phyloP scores from a whole-genome alignment of 92 coral and sea anemone genomes.

The Zoanthus solanderi region DNA sequence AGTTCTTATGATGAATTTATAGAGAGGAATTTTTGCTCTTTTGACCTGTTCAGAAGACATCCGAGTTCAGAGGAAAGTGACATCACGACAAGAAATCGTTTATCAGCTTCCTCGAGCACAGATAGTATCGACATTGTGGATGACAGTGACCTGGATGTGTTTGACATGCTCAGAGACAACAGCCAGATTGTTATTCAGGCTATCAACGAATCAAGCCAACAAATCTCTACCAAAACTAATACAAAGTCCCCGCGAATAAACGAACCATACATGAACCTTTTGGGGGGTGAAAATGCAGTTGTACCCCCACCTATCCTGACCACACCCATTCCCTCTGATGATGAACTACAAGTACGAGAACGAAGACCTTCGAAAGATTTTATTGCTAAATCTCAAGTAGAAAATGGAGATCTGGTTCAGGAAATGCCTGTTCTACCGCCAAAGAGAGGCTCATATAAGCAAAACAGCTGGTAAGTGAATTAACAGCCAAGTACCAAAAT shows the following conservation, averaged over 20 bases:
- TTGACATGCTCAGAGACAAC: slow-evolving; percentile 89
- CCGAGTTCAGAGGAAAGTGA: slow-evolving; percentile 35
- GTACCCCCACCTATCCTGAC: slow-evolving; percentile 96
- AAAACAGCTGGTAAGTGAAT: slow-evolving; percentile 35
- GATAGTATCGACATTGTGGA: slow-evolving; percentile 58
- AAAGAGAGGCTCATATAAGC: slow-evolving; percentile 29
- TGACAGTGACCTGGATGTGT: slow-evolving; percentile 78
- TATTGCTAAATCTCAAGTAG: slow-evolving; percentile 43
- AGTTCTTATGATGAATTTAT: too few relatives aligned
- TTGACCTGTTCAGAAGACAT: background rate
- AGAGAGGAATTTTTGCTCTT: too few relatives aligned
- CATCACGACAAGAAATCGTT: slow-evolving; percentile 33
- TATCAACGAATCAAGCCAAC: slow-evolving; percentile 43
- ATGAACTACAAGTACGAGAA: slow-evolving; percentile 68
- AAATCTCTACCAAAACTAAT: background rate
- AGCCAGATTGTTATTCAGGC: slow-evolving; percentile 73
- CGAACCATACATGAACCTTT: slow-evolving; percentile 2
- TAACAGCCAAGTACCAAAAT: background rate
- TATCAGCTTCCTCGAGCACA: slow-evolving; percentile 52
- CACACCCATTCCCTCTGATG: slow-evolving; percentile 96
- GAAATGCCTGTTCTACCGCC: slow-evolving; percentile 40
- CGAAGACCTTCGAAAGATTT: slow-evolving; percentile 76
- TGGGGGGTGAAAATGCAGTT: slow-evolving; percentile 56
- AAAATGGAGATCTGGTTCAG: slow-evolving; percentile 22
- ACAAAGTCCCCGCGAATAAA: slow-evolving; percentile 5